Evolutionary conservation across 2,113 vertebrate species (phyloP), one percentile per base, ranked within the genome.

Genomic region (Paratilapia polleni): DNA sequence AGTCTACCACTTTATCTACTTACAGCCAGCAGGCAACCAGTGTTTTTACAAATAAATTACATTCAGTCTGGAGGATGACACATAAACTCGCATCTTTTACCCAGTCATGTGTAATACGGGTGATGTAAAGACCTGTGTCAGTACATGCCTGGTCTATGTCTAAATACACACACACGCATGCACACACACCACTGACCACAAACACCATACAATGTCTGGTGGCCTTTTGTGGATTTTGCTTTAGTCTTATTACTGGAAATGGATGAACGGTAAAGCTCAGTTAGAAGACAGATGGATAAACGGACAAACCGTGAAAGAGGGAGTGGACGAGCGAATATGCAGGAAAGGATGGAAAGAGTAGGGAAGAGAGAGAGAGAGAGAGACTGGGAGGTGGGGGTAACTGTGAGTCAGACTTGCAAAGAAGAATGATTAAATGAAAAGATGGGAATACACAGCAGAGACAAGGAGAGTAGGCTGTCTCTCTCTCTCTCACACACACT

Each of bases 401-500:
- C 1, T 14, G 41, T 68, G 88, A 91, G 83, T 78, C 83, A 85
- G 84, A 80, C 76, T 88, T 38, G 61, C 57, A 82, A 84, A 88
- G 68, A 63, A 70, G 75, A 81, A 76, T 83, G 58, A 86, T 87
- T 83, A 80, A 81, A 83, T 84, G 47, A 83, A 84, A 70, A 68
- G 75, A 90, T 75, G 81, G 68, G 61, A 82, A 64, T 20, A 79
- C 24, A 80, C 31, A 34, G 17, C 12, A 62, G 76, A 74, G 68
- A 5, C n/a, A 11, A 34, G 61, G 7, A 22, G 61, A 26, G 34
- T 2, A 4, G 36, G 63, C 17, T 20, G 26, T 62, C 61, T 59
- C 17, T 28, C 11, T 38, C 36, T 41, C 38, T 41, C 10, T 11
- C 38, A 41, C 38, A 43, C 47, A 49, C 49, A 20, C 49, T 54